Evolutionary conservation across 2,797 vertebrate genomes (phyloP), one percentile per base, ranked within the genome.

Genomic region (Coccyzus lansbergi): DNA sequence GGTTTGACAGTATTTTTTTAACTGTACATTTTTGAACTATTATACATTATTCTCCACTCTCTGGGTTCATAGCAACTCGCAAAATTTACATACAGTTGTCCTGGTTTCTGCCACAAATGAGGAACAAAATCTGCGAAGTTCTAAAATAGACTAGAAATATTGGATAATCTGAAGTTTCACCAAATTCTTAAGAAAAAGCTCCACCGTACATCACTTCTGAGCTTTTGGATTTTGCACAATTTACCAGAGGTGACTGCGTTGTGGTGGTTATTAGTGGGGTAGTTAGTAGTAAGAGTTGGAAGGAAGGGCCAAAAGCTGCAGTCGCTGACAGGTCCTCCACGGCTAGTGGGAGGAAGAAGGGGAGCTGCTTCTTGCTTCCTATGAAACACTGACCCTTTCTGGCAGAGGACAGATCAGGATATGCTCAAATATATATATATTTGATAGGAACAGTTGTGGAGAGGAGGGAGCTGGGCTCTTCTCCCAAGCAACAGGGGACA

Each of bases 21-120:
- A 90, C 72, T 3, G 51, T 67, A 71, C 69, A 81, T 93, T 95
- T 96, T 91, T 87, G 83, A 91, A 74, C 52, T 52, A 83, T 93
- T 93, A 83, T 92, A 90, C 42, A n/a, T 91, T 88, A 90, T 88
- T 82, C 87, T 92, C 60, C 48, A 53, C 46, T 82, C 91, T 82
- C 83, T 42, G 67, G 80, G 80, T 95, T 95, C 88, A 84, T 90
- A 95, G 95, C 92, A 95, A 93, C 93, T 92, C 89, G 64, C 9
- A 3, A 60, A 90, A 97, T 92, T 97, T 95, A 90, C 92, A 95
- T 94, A 74, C 92, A 96, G 95, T 90, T 91, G 92, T 95, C 96
- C 93, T 94, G 95, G 92, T 97, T 96, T 95, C 94, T 95, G 85
- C 70, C 74, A 92, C 91, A 92, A 86, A 91, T 1, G 69, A 91